These are phyloP conservation scores for Lumbricus terrestris DNA, from an alignment of 2,888 invertebrate genomes.

Conservation along the genomic window DNA sequence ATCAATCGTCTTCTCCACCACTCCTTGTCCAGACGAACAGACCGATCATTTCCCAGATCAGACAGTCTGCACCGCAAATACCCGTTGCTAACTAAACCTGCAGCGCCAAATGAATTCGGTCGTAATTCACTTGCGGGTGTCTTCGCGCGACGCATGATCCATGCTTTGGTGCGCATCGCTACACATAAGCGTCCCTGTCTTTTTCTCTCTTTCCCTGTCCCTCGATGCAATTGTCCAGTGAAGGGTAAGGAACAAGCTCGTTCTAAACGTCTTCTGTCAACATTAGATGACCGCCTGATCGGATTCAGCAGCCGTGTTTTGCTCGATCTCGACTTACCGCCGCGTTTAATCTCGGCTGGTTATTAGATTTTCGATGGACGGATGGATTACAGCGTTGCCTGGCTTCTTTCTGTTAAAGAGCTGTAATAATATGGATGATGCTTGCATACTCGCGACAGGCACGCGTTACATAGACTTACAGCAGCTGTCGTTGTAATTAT, in stretches of 20 bases:
- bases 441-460: background rate
- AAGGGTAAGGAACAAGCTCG: background rate
- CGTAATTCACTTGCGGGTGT: background rate
- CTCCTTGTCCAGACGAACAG: background rate
- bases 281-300: background rate
- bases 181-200: background rate
- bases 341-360: background rate
- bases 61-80: background rate
- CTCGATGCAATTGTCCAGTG: background rate
- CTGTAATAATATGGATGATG: background rate
- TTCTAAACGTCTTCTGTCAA: background rate
- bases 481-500: too few relatives aligned
- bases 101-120: background rate
- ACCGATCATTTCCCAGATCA: background rate
- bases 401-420: too few relatives aligned
- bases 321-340: background rate
- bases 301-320: background rate
- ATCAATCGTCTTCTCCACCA: background rate
- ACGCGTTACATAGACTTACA: background rate
- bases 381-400: background rate
- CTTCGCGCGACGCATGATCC: background rate
- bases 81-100: background rate
- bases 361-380: background rate
- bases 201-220: background rate
- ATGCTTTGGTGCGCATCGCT: background rate